A percentile compares a stretch with the other conserved stretches of the same genome.
Evolutionary conservation across 2,888 invertebrate genomes (phyloP).

Genomic region (Lypha dubia): DNA sequence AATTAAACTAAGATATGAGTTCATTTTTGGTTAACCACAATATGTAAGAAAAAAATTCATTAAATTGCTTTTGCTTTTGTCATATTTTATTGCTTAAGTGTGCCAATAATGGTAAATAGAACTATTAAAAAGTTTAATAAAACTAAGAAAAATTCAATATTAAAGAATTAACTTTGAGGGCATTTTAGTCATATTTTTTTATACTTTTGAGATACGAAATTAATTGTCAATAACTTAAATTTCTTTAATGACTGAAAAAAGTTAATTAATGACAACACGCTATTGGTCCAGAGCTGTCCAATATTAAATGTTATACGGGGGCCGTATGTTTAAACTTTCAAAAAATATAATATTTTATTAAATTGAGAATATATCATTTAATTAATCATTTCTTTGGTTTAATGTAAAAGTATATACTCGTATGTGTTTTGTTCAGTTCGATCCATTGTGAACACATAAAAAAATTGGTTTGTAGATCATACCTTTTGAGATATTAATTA

Average conservation of each 20-base stretch:
- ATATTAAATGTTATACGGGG: neutral
- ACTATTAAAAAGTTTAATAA: constrained; percentile 20
- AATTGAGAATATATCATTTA: too few species aligned
- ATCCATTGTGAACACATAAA: too few species aligned
- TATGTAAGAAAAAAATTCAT: constrained; percentile 32
- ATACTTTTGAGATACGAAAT: neutral
- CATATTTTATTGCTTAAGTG: neutral
- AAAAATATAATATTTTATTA: too few species aligned
- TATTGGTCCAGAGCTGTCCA: constrained; percentile 36
- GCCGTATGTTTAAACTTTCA: neutral
- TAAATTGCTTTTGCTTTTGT: neutral
- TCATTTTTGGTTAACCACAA: constrained; percentile 3
- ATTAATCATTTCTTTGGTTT: too few species aligned
- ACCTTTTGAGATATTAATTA: too few species aligned
- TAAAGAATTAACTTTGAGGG: neutral
- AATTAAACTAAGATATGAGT: neutral
- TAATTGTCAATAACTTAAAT: constrained; percentile 60
- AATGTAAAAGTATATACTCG: too few species aligned
- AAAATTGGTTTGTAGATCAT: too few species aligned
- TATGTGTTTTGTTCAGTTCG: too few species aligned
- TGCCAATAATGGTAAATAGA: constrained; percentile 4
- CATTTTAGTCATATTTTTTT: neutral
- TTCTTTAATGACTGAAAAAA: constrained; percentile 28
- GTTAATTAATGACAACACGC: constrained; percentile 66
- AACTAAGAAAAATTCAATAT: neutral